phyloP scores from a whole-genome alignment of 2,888 invertebrate genomes.

The Mantis religiosa region DNA sequence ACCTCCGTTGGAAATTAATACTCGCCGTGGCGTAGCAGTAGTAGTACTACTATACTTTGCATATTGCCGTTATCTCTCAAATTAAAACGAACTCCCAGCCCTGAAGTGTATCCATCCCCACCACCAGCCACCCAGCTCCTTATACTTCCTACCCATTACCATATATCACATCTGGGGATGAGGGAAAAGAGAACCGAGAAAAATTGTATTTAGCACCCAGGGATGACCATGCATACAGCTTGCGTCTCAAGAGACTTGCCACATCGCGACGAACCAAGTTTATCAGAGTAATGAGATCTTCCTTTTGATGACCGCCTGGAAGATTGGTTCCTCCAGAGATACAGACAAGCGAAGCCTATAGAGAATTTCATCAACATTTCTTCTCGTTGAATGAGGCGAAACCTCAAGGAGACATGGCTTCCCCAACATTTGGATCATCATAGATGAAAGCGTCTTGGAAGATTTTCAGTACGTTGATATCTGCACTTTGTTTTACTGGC shows the following conservation, averaged over 20 bases:
- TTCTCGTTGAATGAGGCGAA: neutral
- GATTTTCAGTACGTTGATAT: no score
- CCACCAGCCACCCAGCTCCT: conserved; percentile 19
- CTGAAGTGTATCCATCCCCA: conserved; percentile 15
- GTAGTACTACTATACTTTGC: conserved; percentile 22
- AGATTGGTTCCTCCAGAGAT: neutral
- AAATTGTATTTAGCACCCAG: conserved; percentile 20
- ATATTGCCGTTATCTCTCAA: conserved; percentile 29
- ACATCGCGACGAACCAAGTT: neutral
- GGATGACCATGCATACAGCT: conserved; percentile 4
- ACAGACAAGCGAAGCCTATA: neutral
- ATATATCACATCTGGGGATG: conserved; percentile 26
- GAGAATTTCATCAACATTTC: neutral
- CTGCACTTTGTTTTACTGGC: no score
- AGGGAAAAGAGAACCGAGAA: conserved; percentile 16
- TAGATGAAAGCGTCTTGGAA: no score
- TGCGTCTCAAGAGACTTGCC: neutral
- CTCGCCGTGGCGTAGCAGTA: conserved; percentile 12
- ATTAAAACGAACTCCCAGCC: conserved; percentile 29
- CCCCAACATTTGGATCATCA: neutral
- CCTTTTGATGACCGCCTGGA: neutral
- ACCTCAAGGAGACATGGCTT: neutral
- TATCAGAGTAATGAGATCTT: neutral
- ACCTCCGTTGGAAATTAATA: conserved; percentile 21
- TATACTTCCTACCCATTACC: conserved; percentile 30